Base-by-base conservation (phyloP, 2,797 vertebrate genomes). In the Valencia hispanica region DNA sequence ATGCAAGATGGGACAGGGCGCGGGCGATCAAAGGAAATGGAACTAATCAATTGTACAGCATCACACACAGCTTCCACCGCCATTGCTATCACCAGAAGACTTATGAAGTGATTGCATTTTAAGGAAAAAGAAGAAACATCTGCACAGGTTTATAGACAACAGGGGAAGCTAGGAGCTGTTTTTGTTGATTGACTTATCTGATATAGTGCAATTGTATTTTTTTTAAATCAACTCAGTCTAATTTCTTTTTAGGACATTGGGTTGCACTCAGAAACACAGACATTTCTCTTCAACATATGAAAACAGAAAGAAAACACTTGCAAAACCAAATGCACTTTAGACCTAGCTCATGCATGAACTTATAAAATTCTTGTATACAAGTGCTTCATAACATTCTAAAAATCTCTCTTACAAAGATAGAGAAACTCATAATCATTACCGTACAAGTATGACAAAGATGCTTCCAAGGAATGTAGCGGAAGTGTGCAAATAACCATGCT, bases 41-140 rank as follows among this genome's bases (percentile, higher is more conserved):
- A 94, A 94, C 93, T 94, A 93, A 94, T 94, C 87, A 91, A 93
- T 94, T 94, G 90, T 87, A 69, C 84, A 74, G 88, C 87, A 81
- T 86, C 88, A 87, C 86, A 75, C 50, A 74, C 87, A 87, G 80
- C 82, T 82, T 68, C 87, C 84, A 74, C 83, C 85, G 78, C 82
- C 72, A 53, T 80, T 32, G 68, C 78, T 74, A 14, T 76, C 14
- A 17, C 74, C 57, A 81, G 74, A 74, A 79, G 68, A 84, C 82
- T 71, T 80, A 45, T 82, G 50, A 80, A 87, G 74, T 45, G 63
- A 79, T 91, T 27, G 82, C 80, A 85, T 90, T 91, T 83, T 84
- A 73, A 73, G 74, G 69, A 77, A 73, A 76, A 75, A 50, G 39
- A 82, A 77, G 25, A 51, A 45, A 73, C 84, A 82, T 78, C 51